phyloP scores from a whole-genome alignment of 2,113 vertebrate genomes.

The Lathamus discolor region DNA sequence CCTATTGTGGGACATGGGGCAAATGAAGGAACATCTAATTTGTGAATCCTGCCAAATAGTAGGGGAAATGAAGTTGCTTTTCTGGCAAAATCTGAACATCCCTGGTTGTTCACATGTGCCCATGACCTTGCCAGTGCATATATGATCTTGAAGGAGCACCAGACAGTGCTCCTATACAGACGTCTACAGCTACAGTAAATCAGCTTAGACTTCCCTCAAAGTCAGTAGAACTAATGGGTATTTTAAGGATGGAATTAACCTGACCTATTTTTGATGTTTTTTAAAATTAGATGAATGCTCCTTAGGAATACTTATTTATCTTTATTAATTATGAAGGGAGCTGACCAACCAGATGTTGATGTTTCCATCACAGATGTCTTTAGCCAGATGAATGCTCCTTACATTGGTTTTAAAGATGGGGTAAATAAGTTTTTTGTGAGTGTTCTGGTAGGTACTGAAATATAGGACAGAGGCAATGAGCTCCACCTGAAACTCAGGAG shows the following conservation, averaged over 20 bases:
- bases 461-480: not conserved
- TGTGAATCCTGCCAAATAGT: not conserved
- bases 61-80: not conserved
- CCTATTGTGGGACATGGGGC: not conserved
- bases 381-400: not conserved
- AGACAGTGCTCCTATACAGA: not conserved
- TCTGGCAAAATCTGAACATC: not conserved
- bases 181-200: not conserved
- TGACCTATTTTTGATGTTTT: not conserved
- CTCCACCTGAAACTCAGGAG: not conserved
- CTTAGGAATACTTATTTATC: not conserved
- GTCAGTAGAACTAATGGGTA: not conserved
- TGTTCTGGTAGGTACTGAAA: not conserved
- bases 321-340: not conserved
- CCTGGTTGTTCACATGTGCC: not conserved
- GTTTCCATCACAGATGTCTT: not conserved
- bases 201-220: not conserved
- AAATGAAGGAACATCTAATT: not conserved
- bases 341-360: not conserved
- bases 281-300: not conserved
- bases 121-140: not conserved
- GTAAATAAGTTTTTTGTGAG: not conserved
- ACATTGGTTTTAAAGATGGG: not conserved
- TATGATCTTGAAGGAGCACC: not conserved
- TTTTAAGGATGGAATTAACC: not conserved